Evolutionary conservation across 1,140 invertebrate species (phyloP).

Genomic region (Zaprionus vittiger): DNA sequence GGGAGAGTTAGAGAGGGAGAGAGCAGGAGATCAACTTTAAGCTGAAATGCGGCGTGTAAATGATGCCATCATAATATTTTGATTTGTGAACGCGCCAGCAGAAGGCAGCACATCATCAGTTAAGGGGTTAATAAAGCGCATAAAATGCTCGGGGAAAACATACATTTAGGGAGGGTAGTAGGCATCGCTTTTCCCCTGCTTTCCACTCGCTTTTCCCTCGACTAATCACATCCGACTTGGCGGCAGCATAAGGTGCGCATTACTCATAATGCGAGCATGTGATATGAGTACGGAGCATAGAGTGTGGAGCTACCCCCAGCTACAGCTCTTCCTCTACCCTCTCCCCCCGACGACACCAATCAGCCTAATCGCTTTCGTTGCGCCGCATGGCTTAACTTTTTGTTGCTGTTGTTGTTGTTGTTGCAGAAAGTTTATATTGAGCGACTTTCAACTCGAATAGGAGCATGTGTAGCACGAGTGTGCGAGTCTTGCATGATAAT

Average conservation of each 20-base stretch:
- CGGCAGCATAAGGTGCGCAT: conserved; percentile 82
- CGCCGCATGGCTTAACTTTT: conserved; percentile 78
- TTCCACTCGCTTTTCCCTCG: conserved; percentile 19
- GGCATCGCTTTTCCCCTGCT: background rate
- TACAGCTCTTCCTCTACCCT: background rate
- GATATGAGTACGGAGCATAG: conserved; percentile 37
- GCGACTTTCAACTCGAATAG: conserved; percentile 49
- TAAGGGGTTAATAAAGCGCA: conserved; percentile 79
- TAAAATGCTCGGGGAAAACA: conserved; percentile 48
- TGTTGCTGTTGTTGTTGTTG: conserved; percentile 50
- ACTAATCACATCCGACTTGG: conserved; percentile 74
- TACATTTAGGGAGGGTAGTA: conserved; percentile 24
- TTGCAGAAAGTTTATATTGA: conserved; percentile 49
- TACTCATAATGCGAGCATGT: conserved; percentile 79
- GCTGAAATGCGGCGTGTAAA: conserved; percentile 81
- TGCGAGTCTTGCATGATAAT: conserved; percentile 64
- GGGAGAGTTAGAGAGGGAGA: background rate
- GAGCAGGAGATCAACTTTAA: conserved; percentile 66
- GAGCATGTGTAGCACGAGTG: conserved; percentile 46
- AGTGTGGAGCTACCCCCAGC: conserved; percentile 24
- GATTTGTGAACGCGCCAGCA: conserved; percentile 57
- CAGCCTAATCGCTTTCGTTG: conserved; percentile 79
- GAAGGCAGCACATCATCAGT: conserved; percentile 60
- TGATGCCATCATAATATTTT: conserved; percentile 83
- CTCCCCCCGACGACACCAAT: conserved; percentile 48